Base-by-base conservation (phyloP, 2,113 vertebrate genomes). In the Garra rufa region DNA sequence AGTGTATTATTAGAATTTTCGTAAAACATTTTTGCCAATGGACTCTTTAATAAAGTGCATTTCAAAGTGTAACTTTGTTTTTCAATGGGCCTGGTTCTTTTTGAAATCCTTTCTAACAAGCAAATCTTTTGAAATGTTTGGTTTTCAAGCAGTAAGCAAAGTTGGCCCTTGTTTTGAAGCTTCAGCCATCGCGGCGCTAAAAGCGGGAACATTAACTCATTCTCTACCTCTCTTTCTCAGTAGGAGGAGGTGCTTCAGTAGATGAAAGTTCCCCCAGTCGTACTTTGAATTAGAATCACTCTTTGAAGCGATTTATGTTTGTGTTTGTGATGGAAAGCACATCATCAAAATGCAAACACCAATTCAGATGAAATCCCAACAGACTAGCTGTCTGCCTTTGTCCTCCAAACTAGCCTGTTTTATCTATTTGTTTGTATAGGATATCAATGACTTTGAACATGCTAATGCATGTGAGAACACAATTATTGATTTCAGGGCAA, bases 221-320 rank as follows among this genome's bases (percentile, higher is more conserved):
- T 61, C 34, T 82, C 81, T 79, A 85, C 75, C 55, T 81, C 43
- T 57, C 57, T 30, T 43, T 69, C 61, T 87, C 69, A 74, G 55
- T 74, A 84, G 76, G 44, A 83, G 85, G 86, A 88, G 88, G 84
- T 77, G 80, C 80, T 67, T 86, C 65, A 28, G 85, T 19, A 87
- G 89, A 92, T 94, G 88, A 92, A 92, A 90, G 90, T 78, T 79
- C 34, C 83, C 81, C 61, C 86, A 76, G 70, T 73, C 65, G 59
- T 63, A 55, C 90, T 93, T 92, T 92, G 85, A 92, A 89, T 92
- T 86, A 86, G 70, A 88, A 76, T 87, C 81, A 28, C 19, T 90
- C 86, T 92, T 90, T 89, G 90, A 92, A 83, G 89, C 1, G 79
- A 82, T 82, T 86, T 82, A 76, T 91, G 91, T 91, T 92, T 91